Base-by-base conservation (phyloP, 2,113 vertebrate species). In the Piprites chloris region DNA sequence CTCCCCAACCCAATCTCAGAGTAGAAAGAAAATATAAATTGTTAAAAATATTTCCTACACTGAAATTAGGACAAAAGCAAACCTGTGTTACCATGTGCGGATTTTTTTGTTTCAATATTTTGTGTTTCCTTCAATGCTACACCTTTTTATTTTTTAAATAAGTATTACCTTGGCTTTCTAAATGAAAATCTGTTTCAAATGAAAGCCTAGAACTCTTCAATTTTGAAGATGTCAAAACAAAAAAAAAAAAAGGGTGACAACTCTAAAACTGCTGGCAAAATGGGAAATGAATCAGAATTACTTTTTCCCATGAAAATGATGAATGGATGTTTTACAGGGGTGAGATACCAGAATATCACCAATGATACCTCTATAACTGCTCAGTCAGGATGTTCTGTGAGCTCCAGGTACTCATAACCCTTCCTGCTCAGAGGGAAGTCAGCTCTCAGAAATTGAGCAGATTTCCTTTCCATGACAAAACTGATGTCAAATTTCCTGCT, bases 1-100 rank as follows among this genome's bases (percentile, higher is more conserved):
- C 13, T 9, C 6, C 3, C 2, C n/a, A n/a, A n/a, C n/a, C 1
- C 2, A 2, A 13, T 50, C 26, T 85, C 42, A 74, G 21, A 56
- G 26, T 7, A 3, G 22, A 89, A 83, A 61, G 5, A 68, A 88
- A 81, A 39, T 7, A 8, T 35, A 33, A 76, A 87, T 73, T 12
- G 8, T 61, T 80, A 33, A 65, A 76, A 79, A 56, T 30, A 59
- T 30, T 90, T 63, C 14, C 47, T 19, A 19, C 15, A 3, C 7
- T 69, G 35, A 92, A 88, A 90, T 35, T 11, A 62, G 1, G 4
- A 15, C 39, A 63, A 52, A 82, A 44, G 1, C 46, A 68, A 58
- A 61, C 33, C n/a, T 66, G 11, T 41, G 37, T 27, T 66, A 32
- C n/a, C 7, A 66, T 5, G 21, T 21, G 16, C 37, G 10, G 22